These are phyloP conservation scores for Cephus rjabovi DNA, from an alignment of 2,888 invertebrate genomes.

Conservation along the genomic window DNA sequence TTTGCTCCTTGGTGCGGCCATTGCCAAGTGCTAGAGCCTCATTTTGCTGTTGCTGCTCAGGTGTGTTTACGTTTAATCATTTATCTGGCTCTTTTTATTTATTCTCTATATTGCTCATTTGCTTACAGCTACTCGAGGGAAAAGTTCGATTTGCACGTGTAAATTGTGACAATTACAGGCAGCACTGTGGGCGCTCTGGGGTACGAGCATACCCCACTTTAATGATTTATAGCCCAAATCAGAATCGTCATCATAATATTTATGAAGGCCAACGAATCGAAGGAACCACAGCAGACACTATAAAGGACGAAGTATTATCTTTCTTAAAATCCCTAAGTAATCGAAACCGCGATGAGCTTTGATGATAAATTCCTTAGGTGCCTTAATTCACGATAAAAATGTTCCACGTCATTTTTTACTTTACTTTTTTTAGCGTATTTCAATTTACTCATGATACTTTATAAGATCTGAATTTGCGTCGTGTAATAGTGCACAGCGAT, in stretches of 20 bases:
- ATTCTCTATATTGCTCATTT: constrained; percentile 10
- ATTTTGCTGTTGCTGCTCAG: constrained; percentile 75
- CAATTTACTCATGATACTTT: constrained; percentile 21
- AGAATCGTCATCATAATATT: constrained; percentile 60
- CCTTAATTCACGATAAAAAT: constrained; percentile 14
- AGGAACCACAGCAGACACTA: constrained; percentile 37
- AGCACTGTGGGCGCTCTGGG: constrained; percentile 71
- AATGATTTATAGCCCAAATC: constrained; percentile 72
- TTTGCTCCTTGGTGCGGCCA: constrained; percentile 77
- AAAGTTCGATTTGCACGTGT: constrained; percentile 73
- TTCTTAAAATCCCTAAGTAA: constrained; percentile 22
- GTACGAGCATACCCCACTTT: constrained; percentile 77
- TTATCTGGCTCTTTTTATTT: neutral
- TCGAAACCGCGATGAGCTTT: constrained; percentile 42
- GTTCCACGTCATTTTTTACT: constrained; percentile 19
- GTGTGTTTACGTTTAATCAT: constrained; percentile 58
- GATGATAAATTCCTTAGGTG: constrained; percentile 26
- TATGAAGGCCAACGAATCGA: constrained; percentile 36
- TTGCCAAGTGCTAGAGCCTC: constrained; percentile 76
- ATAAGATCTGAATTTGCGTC: neutral
- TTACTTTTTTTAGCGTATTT: constrained; percentile 19
- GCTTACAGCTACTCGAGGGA: constrained; percentile 67
- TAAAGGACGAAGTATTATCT: constrained; percentile 33
- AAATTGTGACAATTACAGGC: constrained; percentile 72
- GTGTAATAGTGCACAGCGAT: neutral